Percentiles rank a stretch among this genome's conserved stretches.
Conservation (phyloP, 1,140 invertebrate genomes). For the Zaprionus taronus region DNA sequence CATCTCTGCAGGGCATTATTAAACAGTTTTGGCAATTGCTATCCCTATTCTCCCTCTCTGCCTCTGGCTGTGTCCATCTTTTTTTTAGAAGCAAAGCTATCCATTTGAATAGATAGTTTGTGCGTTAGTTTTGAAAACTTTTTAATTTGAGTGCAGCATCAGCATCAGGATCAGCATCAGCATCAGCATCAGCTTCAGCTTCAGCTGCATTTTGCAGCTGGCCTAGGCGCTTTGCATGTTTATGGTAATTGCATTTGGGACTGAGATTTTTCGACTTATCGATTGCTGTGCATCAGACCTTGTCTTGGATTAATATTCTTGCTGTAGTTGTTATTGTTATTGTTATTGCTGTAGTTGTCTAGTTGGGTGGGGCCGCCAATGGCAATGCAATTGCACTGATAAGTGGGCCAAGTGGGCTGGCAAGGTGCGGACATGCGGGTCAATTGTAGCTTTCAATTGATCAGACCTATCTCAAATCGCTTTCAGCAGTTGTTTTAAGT, state of each 20-base stretch:
- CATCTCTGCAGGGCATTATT: neutral
- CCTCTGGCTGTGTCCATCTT: neutral
- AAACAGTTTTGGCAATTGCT: slow-evolving; percentile 20
- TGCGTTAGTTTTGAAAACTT: slow-evolving; percentile 63
- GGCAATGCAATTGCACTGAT: slow-evolving; percentile 37
- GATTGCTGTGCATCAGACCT: slow-evolving; percentile 44
- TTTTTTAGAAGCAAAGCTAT: neutral
- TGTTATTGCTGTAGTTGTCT: neutral
- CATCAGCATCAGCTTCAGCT: slow-evolving; percentile 11
- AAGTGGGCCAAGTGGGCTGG: slow-evolving; percentile 36
- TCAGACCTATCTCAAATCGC: slow-evolving; percentile 2
- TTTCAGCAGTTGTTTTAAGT: slow-evolving; percentile 25
- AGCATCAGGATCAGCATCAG: slow-evolving; percentile 36
- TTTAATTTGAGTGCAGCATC: slow-evolving; percentile 60
- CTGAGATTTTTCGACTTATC: slow-evolving; percentile 39
- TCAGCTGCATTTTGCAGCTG: slow-evolving; percentile 53
- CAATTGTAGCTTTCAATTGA: slow-evolving; percentile 51
- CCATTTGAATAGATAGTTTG: slow-evolving; percentile 50
- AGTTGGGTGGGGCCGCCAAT: slow-evolving; percentile 17
- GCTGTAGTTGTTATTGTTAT: neutral
- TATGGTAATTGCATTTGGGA: slow-evolving; percentile 66
- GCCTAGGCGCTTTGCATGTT: slow-evolving; percentile 59
- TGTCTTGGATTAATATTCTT: slow-evolving; percentile 18
- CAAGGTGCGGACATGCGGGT: slow-evolving; percentile 51
- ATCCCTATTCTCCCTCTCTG: neutral